phyloP scores from a whole-genome alignment of 2,888 invertebrate species.

The Drepana falcataria region DNA sequence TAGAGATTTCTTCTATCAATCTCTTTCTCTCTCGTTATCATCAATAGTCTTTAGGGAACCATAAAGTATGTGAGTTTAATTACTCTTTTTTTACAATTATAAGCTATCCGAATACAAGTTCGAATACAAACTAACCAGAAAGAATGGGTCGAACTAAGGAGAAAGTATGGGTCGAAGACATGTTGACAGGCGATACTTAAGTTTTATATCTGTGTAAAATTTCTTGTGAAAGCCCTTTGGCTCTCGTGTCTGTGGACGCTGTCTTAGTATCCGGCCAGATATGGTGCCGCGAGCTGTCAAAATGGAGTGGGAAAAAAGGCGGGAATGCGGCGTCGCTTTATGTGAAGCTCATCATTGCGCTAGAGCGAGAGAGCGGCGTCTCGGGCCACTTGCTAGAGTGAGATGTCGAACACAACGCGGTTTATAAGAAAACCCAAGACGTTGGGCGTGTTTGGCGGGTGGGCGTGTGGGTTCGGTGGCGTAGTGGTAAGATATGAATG shows the following conservation, averaged over 20 bases:
- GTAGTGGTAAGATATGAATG: constrained; percentile 49
- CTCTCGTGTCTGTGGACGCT: constrained; percentile 53
- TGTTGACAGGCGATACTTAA: no score
- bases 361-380: constrained; percentile 46
- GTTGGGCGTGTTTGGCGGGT: constrained; percentile 79
- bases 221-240: constrained; percentile 4
- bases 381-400: constrained; percentile 34
- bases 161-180: no score
- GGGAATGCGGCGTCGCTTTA: constrained; percentile 79
- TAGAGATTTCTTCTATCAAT: no score
- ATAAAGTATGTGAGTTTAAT: no score
- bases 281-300: constrained; percentile 79
- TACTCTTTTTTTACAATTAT: no score
- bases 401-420: constrained; percentile 73
- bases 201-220: background rate
- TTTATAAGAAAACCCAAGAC: constrained; percentile 79
- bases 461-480: constrained; percentile 69
- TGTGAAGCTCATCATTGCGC: constrained; percentile 77
- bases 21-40: no score
- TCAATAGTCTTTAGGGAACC: no score
- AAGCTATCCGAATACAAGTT: no score
- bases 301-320: constrained; percentile 80
- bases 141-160: no score
- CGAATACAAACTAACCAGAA: no score
- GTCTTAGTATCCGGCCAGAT: constrained; percentile 75